Conservation (phyloP, 1,140 invertebrate genomes). For the Diorhabda sublineata region DNA sequence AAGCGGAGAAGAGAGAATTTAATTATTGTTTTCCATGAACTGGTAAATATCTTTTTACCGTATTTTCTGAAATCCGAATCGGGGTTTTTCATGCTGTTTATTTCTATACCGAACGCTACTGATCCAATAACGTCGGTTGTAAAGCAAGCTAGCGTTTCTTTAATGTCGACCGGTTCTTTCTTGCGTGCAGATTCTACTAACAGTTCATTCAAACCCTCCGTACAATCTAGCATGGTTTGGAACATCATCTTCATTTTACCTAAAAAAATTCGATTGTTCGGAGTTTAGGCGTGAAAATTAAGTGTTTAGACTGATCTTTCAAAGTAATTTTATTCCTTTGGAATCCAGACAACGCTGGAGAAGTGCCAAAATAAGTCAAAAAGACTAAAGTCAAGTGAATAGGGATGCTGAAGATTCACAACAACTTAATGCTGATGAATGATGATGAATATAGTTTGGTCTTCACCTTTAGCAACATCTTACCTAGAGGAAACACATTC, state of each 20-base stretch:
- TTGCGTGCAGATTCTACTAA: constrained; percentile 28
- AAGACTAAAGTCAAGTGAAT: no score
- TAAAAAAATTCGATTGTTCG: neutral
- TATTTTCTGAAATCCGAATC: constrained; percentile 44
- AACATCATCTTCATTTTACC: constrained; percentile 58
- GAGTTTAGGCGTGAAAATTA: no score
- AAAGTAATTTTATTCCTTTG: no score
- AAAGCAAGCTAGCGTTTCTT: constrained; percentile 36
- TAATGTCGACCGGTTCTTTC: constrained; percentile 35
- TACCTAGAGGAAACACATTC: no score
- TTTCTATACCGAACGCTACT: constrained; percentile 43
- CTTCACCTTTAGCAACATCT: no score
- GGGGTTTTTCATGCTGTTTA: constrained; percentile 37
- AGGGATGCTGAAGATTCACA: no score
- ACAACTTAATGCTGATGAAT: no score
- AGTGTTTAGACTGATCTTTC: no score
- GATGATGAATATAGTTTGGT: no score
- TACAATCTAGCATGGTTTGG: constrained; percentile 47
- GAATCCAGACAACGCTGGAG: no score
- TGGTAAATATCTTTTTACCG: constrained; percentile 7
- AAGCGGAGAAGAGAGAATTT: neutral
- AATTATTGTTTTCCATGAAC: neutral
- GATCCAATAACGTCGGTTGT: constrained; percentile 41
- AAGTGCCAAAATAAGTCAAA: no score
- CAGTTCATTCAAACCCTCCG: constrained; percentile 40